Evolutionary conservation across 2,797 vertebrate genomes (phyloP).

Genomic region (Rousettus madagascariensis): DNA sequence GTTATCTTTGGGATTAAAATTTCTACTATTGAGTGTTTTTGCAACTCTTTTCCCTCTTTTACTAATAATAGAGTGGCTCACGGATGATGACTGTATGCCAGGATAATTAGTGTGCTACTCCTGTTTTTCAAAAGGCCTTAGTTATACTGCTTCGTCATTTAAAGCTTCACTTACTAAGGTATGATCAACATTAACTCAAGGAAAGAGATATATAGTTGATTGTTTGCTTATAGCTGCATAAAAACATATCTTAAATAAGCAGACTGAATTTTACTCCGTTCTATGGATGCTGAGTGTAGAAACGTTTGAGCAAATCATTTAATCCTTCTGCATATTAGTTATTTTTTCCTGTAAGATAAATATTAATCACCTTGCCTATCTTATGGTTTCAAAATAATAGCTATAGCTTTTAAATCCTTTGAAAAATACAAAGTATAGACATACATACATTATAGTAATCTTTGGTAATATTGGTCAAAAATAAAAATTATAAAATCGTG

Average conservation of each 20-base stretch:
- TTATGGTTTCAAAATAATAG: neutral
- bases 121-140: neutral
- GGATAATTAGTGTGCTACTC: neutral
- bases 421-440: neutral
- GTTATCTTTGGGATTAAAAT: neutral
- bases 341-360: neutral
- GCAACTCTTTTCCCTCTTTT: neutral
- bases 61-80: neutral
- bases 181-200: neutral
- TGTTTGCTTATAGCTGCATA: neutral
- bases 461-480: neutral
- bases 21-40: neutral
- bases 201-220: neutral
- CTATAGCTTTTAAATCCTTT: neutral
- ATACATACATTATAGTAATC: neutral
- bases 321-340: neutral
- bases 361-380: neutral
- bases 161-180: neutral
- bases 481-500: neutral
- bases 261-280: neutral
- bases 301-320: neutral
- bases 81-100: neutral
- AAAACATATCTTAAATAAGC: neutral
- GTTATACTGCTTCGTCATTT: neutral
- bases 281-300: neutral